These are phyloP conservation scores for Australoheros facetus DNA, from an alignment of 2,797 vertebrate species.

Conservation along the genomic window DNA sequence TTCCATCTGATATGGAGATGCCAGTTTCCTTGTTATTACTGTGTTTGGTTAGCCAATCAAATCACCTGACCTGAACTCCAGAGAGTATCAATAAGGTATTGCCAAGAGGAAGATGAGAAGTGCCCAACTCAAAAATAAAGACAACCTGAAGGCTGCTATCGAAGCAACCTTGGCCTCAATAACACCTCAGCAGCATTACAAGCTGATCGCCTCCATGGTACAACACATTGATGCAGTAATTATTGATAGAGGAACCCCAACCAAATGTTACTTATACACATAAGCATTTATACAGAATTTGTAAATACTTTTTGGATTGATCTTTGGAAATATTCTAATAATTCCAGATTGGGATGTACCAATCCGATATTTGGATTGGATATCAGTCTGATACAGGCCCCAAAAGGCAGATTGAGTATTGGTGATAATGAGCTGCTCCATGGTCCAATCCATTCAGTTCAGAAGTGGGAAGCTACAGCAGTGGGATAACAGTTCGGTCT, in stretches of 20 bases:
- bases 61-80: neutral
- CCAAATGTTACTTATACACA: neutral
- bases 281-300: neutral
- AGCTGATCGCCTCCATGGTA: neutral
- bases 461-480: neutral
- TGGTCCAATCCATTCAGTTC: neutral
- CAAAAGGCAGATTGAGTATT: neutral
- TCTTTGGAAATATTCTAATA: neutral
- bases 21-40: neutral
- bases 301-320: neutral
- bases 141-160: neutral
- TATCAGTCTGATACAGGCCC: neutral
- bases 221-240: neutral
- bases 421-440: neutral
- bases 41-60: neutral
- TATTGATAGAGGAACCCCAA: neutral
- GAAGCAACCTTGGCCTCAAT: neutral
- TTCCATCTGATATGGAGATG: neutral
- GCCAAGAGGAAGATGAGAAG: neutral
- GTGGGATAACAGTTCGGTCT: neutral
- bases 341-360: neutral
- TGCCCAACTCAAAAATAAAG: neutral
- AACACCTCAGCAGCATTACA: neutral
- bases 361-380: neutral
- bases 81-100: neutral